Conservation (phyloP, 2,888 invertebrate genomes). For the Lamellibrachia columna region DNA sequence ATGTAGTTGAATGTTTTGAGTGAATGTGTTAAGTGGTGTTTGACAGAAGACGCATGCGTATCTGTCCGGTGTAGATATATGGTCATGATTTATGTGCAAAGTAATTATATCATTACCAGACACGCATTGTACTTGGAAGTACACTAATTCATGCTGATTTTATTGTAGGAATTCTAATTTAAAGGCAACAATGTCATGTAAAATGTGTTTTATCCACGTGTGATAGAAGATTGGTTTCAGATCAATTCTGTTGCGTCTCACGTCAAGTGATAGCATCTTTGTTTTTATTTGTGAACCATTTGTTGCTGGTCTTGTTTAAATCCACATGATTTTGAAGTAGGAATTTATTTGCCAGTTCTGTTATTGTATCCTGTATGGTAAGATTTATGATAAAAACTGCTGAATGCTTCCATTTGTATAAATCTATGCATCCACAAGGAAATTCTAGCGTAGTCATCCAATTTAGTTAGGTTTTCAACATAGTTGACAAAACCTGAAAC, state of each 20-base stretch:
- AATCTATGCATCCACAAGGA: no score
- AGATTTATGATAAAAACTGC: neutral
- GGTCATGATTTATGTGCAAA: neutral
- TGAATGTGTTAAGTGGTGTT: neutral
- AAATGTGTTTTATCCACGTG: neutral
- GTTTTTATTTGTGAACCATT: neutral
- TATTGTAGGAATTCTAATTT: neutral
- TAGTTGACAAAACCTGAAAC: neutral
- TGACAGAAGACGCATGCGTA: neutral
- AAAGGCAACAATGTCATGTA: neutral
- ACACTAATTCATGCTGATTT: neutral
- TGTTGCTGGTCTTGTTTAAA: neutral
- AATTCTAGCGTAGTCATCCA: neutral
- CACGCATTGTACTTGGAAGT: neutral
- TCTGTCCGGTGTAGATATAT: neutral
- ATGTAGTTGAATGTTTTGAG: neutral
- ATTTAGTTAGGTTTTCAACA: neutral
- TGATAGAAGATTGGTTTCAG: neutral
- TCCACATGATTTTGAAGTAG: neutral
- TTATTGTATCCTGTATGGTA: neutral
- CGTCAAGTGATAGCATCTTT: neutral
- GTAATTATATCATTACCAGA: neutral
- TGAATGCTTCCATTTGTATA: neutral
- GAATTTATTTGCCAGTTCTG: neutral
- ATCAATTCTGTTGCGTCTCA: neutral